Conservation (phyloP, 2,888 invertebrate species). For the Idaea aversata region DNA sequence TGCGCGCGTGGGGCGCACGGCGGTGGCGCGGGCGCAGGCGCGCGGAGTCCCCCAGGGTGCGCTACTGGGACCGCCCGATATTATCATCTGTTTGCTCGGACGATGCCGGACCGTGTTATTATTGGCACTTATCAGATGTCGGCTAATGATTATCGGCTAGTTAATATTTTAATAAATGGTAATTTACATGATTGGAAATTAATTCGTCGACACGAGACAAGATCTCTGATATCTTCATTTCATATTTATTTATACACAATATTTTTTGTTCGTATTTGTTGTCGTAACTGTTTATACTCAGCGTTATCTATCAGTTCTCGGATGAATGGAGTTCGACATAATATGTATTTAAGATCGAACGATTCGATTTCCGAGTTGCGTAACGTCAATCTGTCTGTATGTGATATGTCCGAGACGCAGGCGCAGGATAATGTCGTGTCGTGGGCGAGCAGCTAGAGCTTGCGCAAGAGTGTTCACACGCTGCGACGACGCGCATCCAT, state of each 20-base stretch:
- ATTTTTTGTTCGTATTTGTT: too few species aligned
- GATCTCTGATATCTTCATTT: slow-evolving; percentile 7
- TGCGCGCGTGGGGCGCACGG: slow-evolving; percentile 28
- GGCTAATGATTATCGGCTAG: slow-evolving; percentile 24
- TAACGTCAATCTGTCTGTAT: too few species aligned
- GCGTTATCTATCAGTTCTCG: slow-evolving; percentile 10
- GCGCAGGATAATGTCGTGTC: slow-evolving; percentile 45
- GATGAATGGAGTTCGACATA: too few species aligned
- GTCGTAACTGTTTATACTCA: background rate
- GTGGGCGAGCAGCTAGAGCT: slow-evolving; percentile 31
- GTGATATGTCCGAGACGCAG: slow-evolving; percentile 22
- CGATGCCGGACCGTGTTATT: slow-evolving; percentile 38
- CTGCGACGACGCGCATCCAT: slow-evolving; percentile 21
- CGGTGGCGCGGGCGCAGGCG: slow-evolving; percentile 9
- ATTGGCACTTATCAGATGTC: slow-evolving; percentile 36
- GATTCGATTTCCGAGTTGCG: too few species aligned
- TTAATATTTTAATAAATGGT: slow-evolving; percentile 9
- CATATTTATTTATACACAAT: background rate
- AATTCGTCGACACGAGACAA: slow-evolving; percentile 1
- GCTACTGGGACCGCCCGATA: slow-evolving; percentile 55
- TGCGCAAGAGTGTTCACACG: slow-evolving; percentile 41
- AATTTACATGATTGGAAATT: slow-evolving; percentile 16
- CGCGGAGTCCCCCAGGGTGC: slow-evolving; percentile 51
- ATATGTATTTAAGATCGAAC: too few species aligned
- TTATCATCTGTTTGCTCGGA: slow-evolving; percentile 41